These are phyloP conservation scores for Oxyteleia sp. DNA, from an alignment of 2,888 invertebrate genomes.

Conservation along the genomic window DNA sequence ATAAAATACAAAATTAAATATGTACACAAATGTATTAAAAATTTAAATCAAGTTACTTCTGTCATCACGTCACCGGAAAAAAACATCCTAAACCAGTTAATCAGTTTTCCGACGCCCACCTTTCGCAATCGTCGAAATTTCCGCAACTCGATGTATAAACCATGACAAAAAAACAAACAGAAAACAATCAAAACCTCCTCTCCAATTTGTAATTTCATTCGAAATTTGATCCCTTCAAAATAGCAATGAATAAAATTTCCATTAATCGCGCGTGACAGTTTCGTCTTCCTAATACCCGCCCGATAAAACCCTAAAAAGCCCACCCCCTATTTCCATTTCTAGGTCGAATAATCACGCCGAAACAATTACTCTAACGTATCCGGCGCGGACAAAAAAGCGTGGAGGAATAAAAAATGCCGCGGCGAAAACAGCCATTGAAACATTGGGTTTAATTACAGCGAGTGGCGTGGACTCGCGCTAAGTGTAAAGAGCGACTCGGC, in stretches of 20 bases:
- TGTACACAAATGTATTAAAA: no score
- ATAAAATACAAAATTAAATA: no score
- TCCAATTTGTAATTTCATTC: slow-evolving; percentile 23
- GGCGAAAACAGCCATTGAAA: slow-evolving; percentile 15
- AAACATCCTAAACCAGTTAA: no score
- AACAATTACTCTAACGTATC: slow-evolving; percentile 21
- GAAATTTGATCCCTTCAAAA: slow-evolving; percentile 42
- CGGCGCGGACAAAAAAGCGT: no score
- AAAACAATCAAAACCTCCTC: slow-evolving; percentile 1
- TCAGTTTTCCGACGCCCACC: no score
- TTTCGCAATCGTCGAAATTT: no score
- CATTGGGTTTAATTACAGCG: slow-evolving; percentile 25
- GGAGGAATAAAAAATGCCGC: not conserved
- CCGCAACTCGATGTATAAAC: not conserved
- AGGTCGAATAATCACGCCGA: slow-evolving; percentile 10
- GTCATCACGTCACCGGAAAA: no score
- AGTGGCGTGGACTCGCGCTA: slow-evolving; percentile 10
- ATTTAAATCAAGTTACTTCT: no score
- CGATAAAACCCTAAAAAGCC: slow-evolving; percentile 16
- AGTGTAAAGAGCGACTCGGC: slow-evolving; percentile 26
- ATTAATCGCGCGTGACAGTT: slow-evolving; percentile 45
- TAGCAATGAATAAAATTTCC: slow-evolving; percentile 53
- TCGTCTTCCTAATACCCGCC: not conserved
- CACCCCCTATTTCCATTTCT: slow-evolving; percentile 17
- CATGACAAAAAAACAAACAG: not conserved